Evolutionary conservation across 2,888 invertebrate species (phyloP), one percentile per base, ranked within the genome.

Genomic region (Andrena hattorfiana): DNA sequence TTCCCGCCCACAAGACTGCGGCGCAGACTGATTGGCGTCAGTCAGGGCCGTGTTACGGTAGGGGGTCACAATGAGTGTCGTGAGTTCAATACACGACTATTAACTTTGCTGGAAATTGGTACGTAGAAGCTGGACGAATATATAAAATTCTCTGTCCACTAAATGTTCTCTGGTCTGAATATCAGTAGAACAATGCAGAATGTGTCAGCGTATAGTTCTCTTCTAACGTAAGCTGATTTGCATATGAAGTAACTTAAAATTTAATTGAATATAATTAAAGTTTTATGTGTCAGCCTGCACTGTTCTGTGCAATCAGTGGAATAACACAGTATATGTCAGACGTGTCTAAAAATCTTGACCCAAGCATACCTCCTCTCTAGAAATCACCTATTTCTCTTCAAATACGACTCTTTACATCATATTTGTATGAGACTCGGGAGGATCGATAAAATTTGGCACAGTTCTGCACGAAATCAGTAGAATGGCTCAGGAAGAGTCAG

Each of bases 21-120:
- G 71, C 87, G 67, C 20, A 88, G 88, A 80, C 88, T n/a, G 85
- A 82, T 87, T 85, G 88, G 87, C 88, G 88, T 84, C 88, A 79
- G 82, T 48, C 88, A 87, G 85, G 85, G 88, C 66, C 77, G 84
- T 75, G 70, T 78, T 67, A 72, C 70, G 48, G 63, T 60, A 32
- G 66, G 81, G 68, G 63, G 71, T 66, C 72, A 20, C 20, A 68
- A 26, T 51, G 63, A 77, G 56, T 48, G n/a, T 6, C 26, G n/a
- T 32, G 63, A n/a, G 26, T 73, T 10, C 20, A 7, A 13, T n/a
- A 16, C 2, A 28, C 26, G 20, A 49, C n/a, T 35, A 16, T 35
- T 23, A 48, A 64, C 20, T 10, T 20, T 8, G 56, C 20, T 63
- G 13, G 16, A 42, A 54, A 32, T 42, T 20, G 30, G n/a, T 42